phyloP scores from a whole-genome alignment of 2,888 invertebrate genomes.

The Tiliacea citrago region DNA sequence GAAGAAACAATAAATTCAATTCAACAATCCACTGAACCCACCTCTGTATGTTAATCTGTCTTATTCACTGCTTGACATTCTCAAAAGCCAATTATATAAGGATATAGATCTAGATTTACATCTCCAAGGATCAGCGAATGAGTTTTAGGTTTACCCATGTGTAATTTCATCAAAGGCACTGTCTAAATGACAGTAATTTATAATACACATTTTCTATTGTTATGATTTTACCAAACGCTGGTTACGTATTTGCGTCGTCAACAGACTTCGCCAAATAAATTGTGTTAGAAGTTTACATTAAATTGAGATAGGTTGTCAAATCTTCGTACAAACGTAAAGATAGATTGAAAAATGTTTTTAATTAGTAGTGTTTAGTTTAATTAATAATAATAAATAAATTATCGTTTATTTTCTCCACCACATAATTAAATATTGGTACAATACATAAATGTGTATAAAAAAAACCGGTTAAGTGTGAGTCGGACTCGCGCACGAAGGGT shows the following conservation, averaged over 20 bases:
- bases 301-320: not conserved
- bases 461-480: no score
- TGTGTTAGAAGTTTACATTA: not conserved
- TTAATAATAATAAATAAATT: no score
- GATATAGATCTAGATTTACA: not conserved
- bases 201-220: not conserved
- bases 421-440: no score
- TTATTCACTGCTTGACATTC: not conserved
- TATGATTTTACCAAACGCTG: not conserved
- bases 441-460: no score
- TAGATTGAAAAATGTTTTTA: no score
- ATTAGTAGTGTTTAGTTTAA: no score
- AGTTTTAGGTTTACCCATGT: constrained; percentile 3
- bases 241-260: not conserved
- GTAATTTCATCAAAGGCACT: not conserved
- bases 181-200: not conserved
- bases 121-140: not conserved
- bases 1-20: not conserved
- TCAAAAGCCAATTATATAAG: not conserved
- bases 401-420: no score
- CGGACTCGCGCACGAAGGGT: no score
- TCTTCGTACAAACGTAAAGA: no score
- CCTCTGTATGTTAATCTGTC: not conserved
- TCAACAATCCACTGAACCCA: not conserved
- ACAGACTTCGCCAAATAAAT: constrained; percentile 1